A percentile compares a stretch with the other conserved stretches of the same genome.
phyloP scores from a whole-genome alignment of 2,888 invertebrate genomes.

The Synergus gifuensis region DNA sequence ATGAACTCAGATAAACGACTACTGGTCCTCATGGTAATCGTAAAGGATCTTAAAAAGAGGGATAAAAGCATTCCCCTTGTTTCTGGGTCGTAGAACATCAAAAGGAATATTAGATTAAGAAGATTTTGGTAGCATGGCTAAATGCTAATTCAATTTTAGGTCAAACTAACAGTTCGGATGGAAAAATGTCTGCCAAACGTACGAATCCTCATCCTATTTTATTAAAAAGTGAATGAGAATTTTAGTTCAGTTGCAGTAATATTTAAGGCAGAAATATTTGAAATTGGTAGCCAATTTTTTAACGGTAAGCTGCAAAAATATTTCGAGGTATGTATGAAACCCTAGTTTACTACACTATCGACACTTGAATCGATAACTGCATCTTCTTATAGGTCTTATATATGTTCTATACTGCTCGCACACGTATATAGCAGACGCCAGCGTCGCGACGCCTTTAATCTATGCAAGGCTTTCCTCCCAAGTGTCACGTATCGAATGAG shows the following conservation, averaged over 20 bases:
- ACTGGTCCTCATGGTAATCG: not conserved
- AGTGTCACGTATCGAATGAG: constrained; percentile 34
- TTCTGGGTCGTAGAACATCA: not conserved
- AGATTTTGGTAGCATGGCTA: not conserved
- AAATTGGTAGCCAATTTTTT: not conserved
- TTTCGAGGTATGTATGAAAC: not conserved
- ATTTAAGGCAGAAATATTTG: constrained; percentile 17
- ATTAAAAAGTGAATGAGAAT: not conserved
- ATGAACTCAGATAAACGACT: constrained; percentile 14
- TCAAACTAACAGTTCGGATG: not conserved
- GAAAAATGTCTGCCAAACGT: not conserved
- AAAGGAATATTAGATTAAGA: not conserved
- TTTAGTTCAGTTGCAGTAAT: not conserved
- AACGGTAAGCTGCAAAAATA: not conserved
- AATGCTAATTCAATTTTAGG: not conserved
- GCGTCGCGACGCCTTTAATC: constrained; percentile 26
- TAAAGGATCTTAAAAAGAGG: constrained; percentile 7
- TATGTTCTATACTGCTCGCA: not conserved
- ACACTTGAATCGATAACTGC: constrained; percentile 30
- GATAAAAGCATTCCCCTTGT: not conserved
- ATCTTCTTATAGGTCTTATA: not conserved
- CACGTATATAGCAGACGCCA: constrained; percentile 3
- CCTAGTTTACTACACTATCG: constrained; percentile 31
- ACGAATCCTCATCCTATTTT: not conserved
- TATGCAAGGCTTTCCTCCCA: constrained; percentile 19